Base-by-base conservation (phyloP, 35 echinoderm and acorn worm genomes). In the Nesometra sesokonis region DNA sequence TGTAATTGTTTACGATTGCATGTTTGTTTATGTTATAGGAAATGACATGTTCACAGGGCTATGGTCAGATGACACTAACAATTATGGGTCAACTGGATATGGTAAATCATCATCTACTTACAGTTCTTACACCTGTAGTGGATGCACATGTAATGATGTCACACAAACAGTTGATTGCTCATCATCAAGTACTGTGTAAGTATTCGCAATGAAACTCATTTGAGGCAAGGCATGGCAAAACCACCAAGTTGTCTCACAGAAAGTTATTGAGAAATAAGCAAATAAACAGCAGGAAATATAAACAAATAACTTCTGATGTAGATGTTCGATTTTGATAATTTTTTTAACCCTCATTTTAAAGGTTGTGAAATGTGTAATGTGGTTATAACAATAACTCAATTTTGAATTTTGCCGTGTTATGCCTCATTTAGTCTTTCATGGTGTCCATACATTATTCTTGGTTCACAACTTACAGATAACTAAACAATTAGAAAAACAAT, bases 11-110 rank as follows among this genome's bases (percentile, higher is more conserved):
- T 5, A 57, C 30, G 33, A 8, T 21, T 46, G 5, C 17, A 13
- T 78, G 35, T n/a, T n/a, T n/a, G n/a, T n/a, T n/a, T n/a, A 79
- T 80, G 34, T n/a, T 3, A 47, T 52, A 32, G 88, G 88, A 38
- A 77, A 30, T 84, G 85, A 97, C 37, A 87, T 87, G 88, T 97
- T 90, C 52, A 97, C 93, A 77, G 94, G 94, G 17, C 35, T 97
- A 19, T 97, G 94, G 94, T 97, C 94, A 17, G 91, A 78, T 32
- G 30, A 47, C 23, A 19, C 32, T 17, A 32, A 19, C 31, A 36
- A 88, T 3, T 67, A 67, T 67, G 52, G 52, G 23, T 76, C 32
- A 47, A 88, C 85, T 17, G 78, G 78, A 4, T 97, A 97, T 67
- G 94, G 94, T 0, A 52, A 91, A 82, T 30, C 86, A 0, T 81